Conservation (phyloP, 1,140 invertebrate species). For the Parasteatoda tepidariorum region DNA sequence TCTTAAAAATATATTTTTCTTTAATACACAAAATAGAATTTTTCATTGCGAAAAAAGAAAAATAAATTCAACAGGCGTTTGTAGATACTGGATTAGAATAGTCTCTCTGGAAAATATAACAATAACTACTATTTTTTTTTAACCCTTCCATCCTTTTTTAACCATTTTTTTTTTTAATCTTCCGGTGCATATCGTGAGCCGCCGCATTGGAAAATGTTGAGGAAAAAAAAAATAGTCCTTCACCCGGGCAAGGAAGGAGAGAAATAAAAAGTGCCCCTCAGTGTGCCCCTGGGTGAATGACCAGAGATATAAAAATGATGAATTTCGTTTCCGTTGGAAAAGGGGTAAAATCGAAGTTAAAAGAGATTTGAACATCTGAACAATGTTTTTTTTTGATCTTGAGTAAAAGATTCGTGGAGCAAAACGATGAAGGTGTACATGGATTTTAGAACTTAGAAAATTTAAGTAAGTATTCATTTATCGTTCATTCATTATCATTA, state of each 20-base stretch:
- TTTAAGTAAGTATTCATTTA: too few species aligned
- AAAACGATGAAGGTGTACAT: too few species aligned
- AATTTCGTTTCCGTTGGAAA: slow-evolving; percentile 38
- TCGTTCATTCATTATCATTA: too few species aligned
- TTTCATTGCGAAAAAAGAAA: neutral
- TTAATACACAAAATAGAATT: neutral
- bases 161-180: slow-evolving; percentile 7
- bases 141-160: slow-evolving; percentile 28
- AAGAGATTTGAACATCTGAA: too few species aligned
- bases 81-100: neutral
- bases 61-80: neutral
- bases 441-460: too few species aligned
- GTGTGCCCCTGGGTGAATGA: slow-evolving; percentile 48
- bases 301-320: slow-evolving; percentile 31
- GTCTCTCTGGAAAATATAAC: neutral
- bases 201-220: slow-evolving; percentile 8
- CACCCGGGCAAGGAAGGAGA: neutral
- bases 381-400: too few species aligned
- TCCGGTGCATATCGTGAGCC: slow-evolving; percentile 31
- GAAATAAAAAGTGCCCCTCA: slow-evolving; percentile 16
- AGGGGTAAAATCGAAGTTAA: too few species aligned
- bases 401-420: too few species aligned
- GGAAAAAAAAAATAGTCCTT: slow-evolving; percentile 33
- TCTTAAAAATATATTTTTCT: neutral
- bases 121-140: neutral